A percentile compares a stretch with the other conserved stretches of the same genome.
Conservation (phyloP, 30 jellyfish, hydroid and myxozoan species). For the Aurelia coerulea region DNA sequence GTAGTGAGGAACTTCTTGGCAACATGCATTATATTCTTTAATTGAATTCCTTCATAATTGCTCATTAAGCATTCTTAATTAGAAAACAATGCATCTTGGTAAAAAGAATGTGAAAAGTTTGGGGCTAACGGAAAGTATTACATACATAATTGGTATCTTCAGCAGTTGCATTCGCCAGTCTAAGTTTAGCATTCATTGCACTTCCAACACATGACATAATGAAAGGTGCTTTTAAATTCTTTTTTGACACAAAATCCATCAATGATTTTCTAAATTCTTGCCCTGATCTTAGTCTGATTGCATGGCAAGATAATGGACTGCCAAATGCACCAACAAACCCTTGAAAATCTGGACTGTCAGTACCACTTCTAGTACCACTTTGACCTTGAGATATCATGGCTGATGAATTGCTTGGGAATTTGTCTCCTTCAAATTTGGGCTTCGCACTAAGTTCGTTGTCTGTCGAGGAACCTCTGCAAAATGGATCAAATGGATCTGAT, state of each 20-base stretch:
- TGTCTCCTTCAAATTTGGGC: constrained; percentile 7
- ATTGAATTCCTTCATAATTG: too few relatives aligned
- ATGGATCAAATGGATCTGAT: constrained; percentile 18
- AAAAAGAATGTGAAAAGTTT: too few relatives aligned
- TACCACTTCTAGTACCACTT: constrained; percentile 15
- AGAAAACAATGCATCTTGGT: too few relatives aligned
- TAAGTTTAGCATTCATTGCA: constrained; percentile 79
- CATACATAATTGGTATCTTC: constrained; percentile 90
- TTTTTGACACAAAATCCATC: constrained; percentile 63
- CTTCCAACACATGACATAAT: constrained; percentile 94
- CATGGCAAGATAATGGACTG: constrained; percentile 87
- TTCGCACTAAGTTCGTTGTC: constrained; percentile 31
- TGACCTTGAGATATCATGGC: constrained; percentile 22
- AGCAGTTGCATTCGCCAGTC: constrained; percentile 89
- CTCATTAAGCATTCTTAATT: too few relatives aligned
- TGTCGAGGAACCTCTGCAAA: neutral
- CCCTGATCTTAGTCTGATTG: constrained; percentile 80
- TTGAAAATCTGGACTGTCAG: constrained; percentile 9
- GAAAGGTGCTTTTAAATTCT: constrained; percentile 86
- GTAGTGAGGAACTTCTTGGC: too few relatives aligned
- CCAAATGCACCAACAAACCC: constrained; percentile 48
- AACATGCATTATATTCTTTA: too few relatives aligned
- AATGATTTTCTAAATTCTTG: constrained; percentile 84
- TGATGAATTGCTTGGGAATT: too few relatives aligned
- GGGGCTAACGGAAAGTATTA: neutral